These are phyloP conservation scores for Encarsia formosa DNA, from an alignment of 2,888 invertebrate genomes.

Conservation along the genomic window DNA sequence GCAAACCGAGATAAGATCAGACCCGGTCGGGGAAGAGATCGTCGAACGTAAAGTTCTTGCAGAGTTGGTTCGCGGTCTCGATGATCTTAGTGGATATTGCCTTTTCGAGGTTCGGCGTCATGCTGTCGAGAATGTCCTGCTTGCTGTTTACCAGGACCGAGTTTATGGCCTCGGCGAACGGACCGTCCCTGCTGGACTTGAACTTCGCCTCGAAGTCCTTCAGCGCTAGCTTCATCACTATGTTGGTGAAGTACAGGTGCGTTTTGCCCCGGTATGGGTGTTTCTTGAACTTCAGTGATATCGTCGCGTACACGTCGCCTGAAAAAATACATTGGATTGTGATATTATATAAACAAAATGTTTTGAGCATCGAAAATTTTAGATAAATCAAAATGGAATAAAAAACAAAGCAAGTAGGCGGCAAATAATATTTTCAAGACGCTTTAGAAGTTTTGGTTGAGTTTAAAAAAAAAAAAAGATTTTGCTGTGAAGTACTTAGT, in stretches of 20 bases:
- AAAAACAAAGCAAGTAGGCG: background rate
- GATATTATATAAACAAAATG: too few species aligned
- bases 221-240: slow-evolving; percentile 34
- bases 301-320: slow-evolving; percentile 32
- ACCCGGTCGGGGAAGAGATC: slow-evolving; percentile 45
- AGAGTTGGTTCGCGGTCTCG: slow-evolving; percentile 40
- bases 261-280: slow-evolving; percentile 31
- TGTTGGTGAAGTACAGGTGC: slow-evolving; percentile 35
- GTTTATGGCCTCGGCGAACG: slow-evolving; percentile 35
- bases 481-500: too few species aligned
- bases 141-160: slow-evolving; percentile 37
- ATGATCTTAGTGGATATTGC: slow-evolving; percentile 40
- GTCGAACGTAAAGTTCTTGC: slow-evolving; percentile 42
- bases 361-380: too few species aligned
- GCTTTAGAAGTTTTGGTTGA: too few species aligned
- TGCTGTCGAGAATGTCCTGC: slow-evolving; percentile 41
- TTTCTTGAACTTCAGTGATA: slow-evolving; percentile 25
- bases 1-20: too few species aligned
- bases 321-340: too few species aligned
- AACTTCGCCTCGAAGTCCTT: slow-evolving; percentile 35
- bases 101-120: slow-evolving; percentile 45
- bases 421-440: too few species aligned
- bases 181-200: slow-evolving; percentile 19
- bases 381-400: too few species aligned
- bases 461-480: background rate